Evolutionary conservation across 2,113 vertebrate species (phyloP), one percentile per base, ranked within the genome.

Genomic region (Hippocampus abdominalis): DNA sequence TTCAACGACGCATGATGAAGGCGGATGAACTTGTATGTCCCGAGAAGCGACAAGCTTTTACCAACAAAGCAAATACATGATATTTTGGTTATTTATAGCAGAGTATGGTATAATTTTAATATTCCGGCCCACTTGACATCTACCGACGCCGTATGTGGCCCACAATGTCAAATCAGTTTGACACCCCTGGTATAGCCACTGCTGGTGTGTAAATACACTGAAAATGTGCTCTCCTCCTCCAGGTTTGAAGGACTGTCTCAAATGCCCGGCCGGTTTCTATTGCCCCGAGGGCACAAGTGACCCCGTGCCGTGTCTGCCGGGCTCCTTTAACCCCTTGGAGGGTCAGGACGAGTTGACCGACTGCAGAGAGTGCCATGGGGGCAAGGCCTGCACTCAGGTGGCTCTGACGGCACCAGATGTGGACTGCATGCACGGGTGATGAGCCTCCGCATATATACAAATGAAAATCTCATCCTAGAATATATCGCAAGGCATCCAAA

Each of bases 261-360:
- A 89, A 87, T 96, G 94, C 66, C 94, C 94, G 0, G 88, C 82
- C 51, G 95, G 95, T 36, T 92, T 93, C 82, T 95, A 94, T 85
- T 95, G 93, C 71, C 93, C 93, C 7, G 83, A 83, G 71, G 92
- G 92, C 66, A 89, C 75, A 42, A 88, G 71, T 27, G 84, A 91
- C 48, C 93, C 93, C 0, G 64, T 84, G 42, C 93, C 93, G 0
- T 95, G 94, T 82, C 93, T 87, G 12, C 80, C 90, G 0, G 95
- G 95, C 12, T 92, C 82, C 0, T 92, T 92, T 62, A 94, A 91
- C 74, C 92, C 93, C n/a, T 81, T 92, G 51, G 90, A 90, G 44
- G 95, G 95, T 0, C 94, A 95, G 82, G 93, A 95, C 0, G 85
- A 94, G 75, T 64, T 82, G 12, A 5, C 81, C 3, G 94, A 94